Base-by-base conservation (phyloP, 2,888 invertebrate species). In the Elmis aenea region DNA sequence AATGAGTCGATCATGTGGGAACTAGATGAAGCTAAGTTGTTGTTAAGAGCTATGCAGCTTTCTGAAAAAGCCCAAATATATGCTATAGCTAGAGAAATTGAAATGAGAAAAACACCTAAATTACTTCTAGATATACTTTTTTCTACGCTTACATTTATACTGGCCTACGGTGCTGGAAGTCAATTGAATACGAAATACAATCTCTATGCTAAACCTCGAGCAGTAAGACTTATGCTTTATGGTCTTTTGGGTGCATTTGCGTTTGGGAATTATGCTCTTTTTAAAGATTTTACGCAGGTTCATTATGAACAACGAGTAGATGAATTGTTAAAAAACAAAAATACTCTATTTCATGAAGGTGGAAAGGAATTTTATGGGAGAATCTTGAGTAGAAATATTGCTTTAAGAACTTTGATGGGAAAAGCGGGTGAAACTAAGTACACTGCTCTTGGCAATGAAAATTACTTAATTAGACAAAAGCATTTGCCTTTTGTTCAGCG, bases 31-130 rank as follows among this genome's bases (percentile, higher is more conserved):
- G 85, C 83, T 0, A 62, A 75, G 48, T 63, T 76, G 34, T 68
- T 91, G 25, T 66, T 79, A 29, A 67, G 83, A 8, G 75, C 87
- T 0, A 58, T 90, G 14, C 64, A 86, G 2, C 59, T 91, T n/a
- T 81, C 84, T 8, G 83, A 86, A 44, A 77, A 82, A 43, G 89
- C 86, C 5, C 81, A 88, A 61, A 72, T 84, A 41, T 91, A 86
- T 71, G 88, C 83, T 1, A 77, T 91, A 13, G 87, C 86, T 37
- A 74, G 81, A 50, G 82, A 88, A 64, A 74, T 91, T 31, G 61
- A 82, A 37, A 75, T 78, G 66, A 61, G 76, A 2, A 72, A 77
- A 43, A 77, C 77, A 21, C 64, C 74, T 38, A 75, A 79, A 57
- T 63, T 79, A 2, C 61, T 77, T 1, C 57, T 75, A 26, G 78